Evolutionary conservation across 37 sponge, comb jelly and placozoan species (phyloP).

Genomic region (Petrosia ficiformis): DNA sequence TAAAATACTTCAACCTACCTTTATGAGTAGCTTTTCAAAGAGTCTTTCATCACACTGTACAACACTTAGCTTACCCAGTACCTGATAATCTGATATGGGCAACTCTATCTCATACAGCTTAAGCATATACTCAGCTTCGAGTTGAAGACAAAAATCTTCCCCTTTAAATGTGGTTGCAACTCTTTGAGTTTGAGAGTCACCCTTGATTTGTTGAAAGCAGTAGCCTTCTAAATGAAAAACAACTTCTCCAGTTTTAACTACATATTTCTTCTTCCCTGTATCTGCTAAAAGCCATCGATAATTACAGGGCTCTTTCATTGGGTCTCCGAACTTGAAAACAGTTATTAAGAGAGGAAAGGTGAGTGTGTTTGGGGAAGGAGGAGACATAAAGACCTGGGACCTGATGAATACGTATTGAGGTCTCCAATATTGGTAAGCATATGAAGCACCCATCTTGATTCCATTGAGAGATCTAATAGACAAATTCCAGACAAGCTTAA

Average conservation of each 20-base stretch:
- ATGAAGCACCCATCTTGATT: conserved; percentile 17
- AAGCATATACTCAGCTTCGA: conserved; percentile 47
- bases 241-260: conserved; percentile 25
- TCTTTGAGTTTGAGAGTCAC: neutral
- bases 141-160: conserved; percentile 45
- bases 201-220: conserved; percentile 22
- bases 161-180: conserved; percentile 20
- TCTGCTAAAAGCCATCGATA: conserved; percentile 50
- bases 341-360: conserved; percentile 36
- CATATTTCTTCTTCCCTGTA: conserved; percentile 17
- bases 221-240: conserved; percentile 18
- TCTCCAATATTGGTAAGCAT: conserved; percentile 14
- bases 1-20: too few relatives aligned
- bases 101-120: conserved; percentile 10
- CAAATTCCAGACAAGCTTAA: conserved; percentile 38
- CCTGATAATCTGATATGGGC: conserved; percentile 32
- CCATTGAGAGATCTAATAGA: conserved; percentile 13
- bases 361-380: conserved; percentile 6
- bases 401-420: conserved; percentile 16
- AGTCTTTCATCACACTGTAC: conserved; percentile 19
- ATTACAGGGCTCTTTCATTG: conserved; percentile 32
- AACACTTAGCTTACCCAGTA: conserved; percentile 43
- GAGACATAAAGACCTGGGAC: conserved; percentile 57
- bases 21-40: conserved; percentile 31
- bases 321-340: conserved; percentile 60